Evolutionary conservation across 1,140 invertebrate genomes (phyloP), one percentile per base, ranked within the genome.

Genomic region (Drosophila lacertosa): DNA sequence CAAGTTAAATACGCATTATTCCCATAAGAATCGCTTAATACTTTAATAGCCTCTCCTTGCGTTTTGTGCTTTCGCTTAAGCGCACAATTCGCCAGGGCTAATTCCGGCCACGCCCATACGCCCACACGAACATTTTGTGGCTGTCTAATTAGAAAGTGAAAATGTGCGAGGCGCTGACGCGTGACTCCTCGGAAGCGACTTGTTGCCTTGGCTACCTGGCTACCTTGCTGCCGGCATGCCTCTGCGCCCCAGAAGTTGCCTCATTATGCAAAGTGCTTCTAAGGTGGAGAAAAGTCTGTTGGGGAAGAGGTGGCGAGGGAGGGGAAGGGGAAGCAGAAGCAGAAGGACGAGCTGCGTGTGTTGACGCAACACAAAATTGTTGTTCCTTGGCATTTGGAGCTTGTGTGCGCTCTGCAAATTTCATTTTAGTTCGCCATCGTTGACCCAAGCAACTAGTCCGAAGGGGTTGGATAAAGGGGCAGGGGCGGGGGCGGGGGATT

Each of bases 211-310:
- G 67, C 59, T 63, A 69, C 66, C 66, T 63, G 40, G 4, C 40
- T 20, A n/a, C 37, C 3, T 39, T 3, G 13, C 47, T 15, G 6
- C 48, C 32, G 50, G 50, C 50, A 54, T 54, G 50, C 50, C 54
- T 40, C 44, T 33, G 55, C 15, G 45, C 39, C 39, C 13, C 54
- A 54, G 32, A 63, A 74, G 59, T 67, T 72, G 69, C 55, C 81
- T 84, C 81, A 84, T 84, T 84, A 84, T 84, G 73, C 64, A 84
- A 86, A 84, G 81, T 84, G 81, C 68, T 74, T 24, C 45, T 33
- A 13, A 10, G 20, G 9, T 11, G n/a, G 39, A 24, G 26, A n/a
- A n/a, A n/a, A n/a, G n/a, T n/a, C n/a, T n/a, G n/a, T n/a, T n/a
- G n/a, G n/a, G n/a, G n/a, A n/a, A n/a, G 20, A 20, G 35, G 1